Evolutionary conservation across 2,797 vertebrate species (phyloP).

Genomic region (Mastacembelus armatus): DNA sequence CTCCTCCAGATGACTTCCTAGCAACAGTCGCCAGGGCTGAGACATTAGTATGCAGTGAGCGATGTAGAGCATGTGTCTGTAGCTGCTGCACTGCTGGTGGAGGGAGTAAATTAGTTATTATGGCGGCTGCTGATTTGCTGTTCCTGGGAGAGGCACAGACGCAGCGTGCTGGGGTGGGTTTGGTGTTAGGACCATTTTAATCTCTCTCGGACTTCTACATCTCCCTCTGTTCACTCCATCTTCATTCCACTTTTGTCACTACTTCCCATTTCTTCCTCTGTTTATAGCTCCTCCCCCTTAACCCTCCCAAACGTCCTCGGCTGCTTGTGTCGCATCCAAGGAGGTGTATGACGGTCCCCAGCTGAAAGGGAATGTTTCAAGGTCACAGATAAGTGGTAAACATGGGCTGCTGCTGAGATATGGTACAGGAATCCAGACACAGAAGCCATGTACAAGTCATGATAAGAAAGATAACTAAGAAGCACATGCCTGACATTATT

Average conservation of each 20-base stretch:
- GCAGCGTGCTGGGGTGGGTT: constrained; percentile 17
- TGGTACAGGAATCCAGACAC: background rate
- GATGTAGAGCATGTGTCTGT: constrained; percentile 32
- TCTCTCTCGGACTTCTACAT: constrained; percentile 17
- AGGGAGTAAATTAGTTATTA: constrained; percentile 56
- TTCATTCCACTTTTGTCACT: constrained; percentile 31
- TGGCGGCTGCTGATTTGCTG: constrained; percentile 51
- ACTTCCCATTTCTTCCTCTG: constrained; percentile 21
- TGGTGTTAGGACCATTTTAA: constrained; percentile 21
- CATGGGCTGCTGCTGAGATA: background rate
- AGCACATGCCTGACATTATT: constrained; percentile 19
- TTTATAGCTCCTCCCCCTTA: constrained; percentile 1
- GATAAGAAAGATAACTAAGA: background rate
- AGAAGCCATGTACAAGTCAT: too few species aligned
- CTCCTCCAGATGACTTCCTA: constrained; percentile 43
- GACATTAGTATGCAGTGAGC: constrained; percentile 60
- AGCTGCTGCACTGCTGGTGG: constrained; percentile 35
- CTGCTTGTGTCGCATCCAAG: constrained; percentile 27
- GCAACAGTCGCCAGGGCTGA: constrained; percentile 65
- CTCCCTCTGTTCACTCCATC: constrained; percentile 32
- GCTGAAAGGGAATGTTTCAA: constrained; percentile 42
- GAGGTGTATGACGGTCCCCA: constrained; percentile 10
- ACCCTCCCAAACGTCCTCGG: background rate
- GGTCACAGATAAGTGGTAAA: constrained; percentile 45
- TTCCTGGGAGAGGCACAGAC: constrained; percentile 42